Conservation (phyloP, 2,113 vertebrate genomes). For the Apodemus speciosus region DNA sequence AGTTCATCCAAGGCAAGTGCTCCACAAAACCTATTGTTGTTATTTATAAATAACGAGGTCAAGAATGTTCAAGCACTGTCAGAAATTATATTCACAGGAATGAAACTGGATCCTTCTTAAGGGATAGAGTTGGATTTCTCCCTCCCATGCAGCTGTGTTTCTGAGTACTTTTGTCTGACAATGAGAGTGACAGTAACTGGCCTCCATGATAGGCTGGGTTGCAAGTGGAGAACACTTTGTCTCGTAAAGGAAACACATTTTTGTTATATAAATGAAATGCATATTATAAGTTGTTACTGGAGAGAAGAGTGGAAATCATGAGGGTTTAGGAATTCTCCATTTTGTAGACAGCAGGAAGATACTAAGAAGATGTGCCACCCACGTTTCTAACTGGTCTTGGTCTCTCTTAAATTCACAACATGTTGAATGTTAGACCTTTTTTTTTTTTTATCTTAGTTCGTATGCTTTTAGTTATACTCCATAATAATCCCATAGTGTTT, state of each 20-base stretch:
- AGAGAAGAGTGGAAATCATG: background rate
- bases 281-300: background rate
- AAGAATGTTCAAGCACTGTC: background rate
- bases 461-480: background rate
- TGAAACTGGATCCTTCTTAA: background rate
- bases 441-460: constrained; percentile 54
- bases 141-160: background rate
- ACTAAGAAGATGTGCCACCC: background rate
- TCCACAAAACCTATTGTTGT: background rate
- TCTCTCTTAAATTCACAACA: background rate
- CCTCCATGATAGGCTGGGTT: background rate
- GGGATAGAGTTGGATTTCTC: background rate
- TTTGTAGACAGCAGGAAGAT: background rate
- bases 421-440: background rate
- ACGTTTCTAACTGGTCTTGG: background rate
- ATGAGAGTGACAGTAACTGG: background rate
- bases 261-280: background rate
- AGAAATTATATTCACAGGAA: background rate
- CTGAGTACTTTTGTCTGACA: constrained; percentile 21
- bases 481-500: constrained; percentile 16
- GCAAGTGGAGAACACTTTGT: background rate
- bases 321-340: background rate
- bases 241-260: background rate
- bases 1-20: constrained; percentile 19
- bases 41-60: constrained; percentile 42